Base-by-base conservation (phyloP, 2,888 invertebrate species). In the Itoplectis maculator region DNA sequence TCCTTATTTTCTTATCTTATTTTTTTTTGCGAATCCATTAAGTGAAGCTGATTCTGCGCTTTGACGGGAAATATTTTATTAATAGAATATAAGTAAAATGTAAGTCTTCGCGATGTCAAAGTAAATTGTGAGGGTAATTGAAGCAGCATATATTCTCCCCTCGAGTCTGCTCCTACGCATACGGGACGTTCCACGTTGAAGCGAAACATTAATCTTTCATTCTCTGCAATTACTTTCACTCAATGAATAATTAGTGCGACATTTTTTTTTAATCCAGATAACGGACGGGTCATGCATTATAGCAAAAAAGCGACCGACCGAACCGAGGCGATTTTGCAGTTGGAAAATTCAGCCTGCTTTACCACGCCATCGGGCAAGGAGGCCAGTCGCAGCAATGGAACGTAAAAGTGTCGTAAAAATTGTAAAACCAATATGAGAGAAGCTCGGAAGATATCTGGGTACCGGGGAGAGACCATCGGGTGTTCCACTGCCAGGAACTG, bases 361-460 rank as follows among this genome's bases (percentile, higher is more conserved):
- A 72, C 80, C 79, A 79, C 69, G 73, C 77, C 75, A 76, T 84
- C 80, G 83, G 69, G 84, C 82, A 75, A 80, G 80, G 63, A 75
- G 83, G 70, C 83, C 84, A 72, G 69, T 75, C 56, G 69, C 59
- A 70, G 82, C 87, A 86, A 88, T 85, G 87, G 87, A 88, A 88
- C 86, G 86, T 80, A 77, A 80, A 83, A 83, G 74, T 86, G 85
- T 88, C 87, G 84, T 83, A 88, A 86, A 88, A 88, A 89, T 88
- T 86, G 86, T 87, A 83, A 86, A 89, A 87, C 83, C 86, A 87
- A 86, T 85, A 86, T 83, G 85, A 84, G 86, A 84, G 77, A 70
- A 79, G 73, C 54, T 56, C 37, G 42, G 51, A 66, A 42, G 49
- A 79, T 76, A 79, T 84, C 74, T 59, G 69, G 68, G 78, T 76